Base-by-base conservation (phyloP, 2,113 vertebrate genomes). In the Trichomycterus rosablanca region DNA sequence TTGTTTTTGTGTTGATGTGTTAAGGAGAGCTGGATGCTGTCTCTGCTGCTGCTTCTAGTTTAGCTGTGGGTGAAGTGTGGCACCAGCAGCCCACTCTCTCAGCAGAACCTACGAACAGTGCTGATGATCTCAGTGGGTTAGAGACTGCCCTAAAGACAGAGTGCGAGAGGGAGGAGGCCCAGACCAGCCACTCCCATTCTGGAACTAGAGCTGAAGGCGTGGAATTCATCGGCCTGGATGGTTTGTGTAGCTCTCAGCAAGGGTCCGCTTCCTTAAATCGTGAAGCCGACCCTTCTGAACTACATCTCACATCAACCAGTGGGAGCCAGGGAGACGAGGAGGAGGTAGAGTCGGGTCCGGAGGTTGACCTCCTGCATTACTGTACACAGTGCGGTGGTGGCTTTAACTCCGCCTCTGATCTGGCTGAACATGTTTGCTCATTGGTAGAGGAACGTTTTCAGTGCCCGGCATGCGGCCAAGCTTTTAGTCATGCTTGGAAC, bases 401-500 rank as follows among this genome's bases (percentile, higher is more conserved):
- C 62, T 88, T 88, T 67, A 72, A 71, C 19, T 76, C 80, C 0
- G 71, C 78, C 1, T 54, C 76, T 0, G 81, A 86, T 69, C 57
- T 87, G 69, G 79, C 81, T n/a, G 83, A 88, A 7, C 86, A 88
- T 69, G 76, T 78, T 0, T 89, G 87, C 56, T 83, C 84, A n/a
- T 73, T 83, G 19, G 76, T 74, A 16, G 91, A 87, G 2, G 81
- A 80, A 4, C 63, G 58, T 5, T 92, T 89, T 49, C 90, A 85
- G 1, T 96, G 93, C 0, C 83, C 88, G 0, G 78, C 88, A 1
- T 96, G 93, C 0, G 90, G 89, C 1, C 89, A 88, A 1, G 86
- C 84, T 0, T 96, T 96, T 20, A 90, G 88, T 30, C 88, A 93
- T 0, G 77, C 89, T 0, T 94, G 93, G 89, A 91, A 88, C 0